Evolutionary conservation across 2,113 vertebrate species (phyloP).

Genomic region (Anguilla japonica): DNA sequence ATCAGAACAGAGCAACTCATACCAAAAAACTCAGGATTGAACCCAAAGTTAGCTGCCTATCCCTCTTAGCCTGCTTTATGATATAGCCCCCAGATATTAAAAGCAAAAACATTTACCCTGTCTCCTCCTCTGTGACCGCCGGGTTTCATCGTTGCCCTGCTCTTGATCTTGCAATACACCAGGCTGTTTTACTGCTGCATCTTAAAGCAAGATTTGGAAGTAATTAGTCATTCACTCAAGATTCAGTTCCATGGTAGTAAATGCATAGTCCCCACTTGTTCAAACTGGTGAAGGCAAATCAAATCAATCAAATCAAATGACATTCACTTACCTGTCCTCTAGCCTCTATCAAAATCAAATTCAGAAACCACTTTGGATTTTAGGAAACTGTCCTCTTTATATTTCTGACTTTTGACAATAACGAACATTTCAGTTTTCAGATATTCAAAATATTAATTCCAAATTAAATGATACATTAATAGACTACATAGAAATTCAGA

Average conservation of each 20-base stretch:
- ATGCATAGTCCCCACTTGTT: neutral
- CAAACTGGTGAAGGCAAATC: neutral
- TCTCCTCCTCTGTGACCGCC: conserved; percentile 78
- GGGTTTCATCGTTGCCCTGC: conserved; percentile 82
- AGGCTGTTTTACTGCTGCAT: conserved; percentile 57
- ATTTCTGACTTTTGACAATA: neutral
- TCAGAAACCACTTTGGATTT: too few species aligned
- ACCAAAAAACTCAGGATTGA: too few species aligned
- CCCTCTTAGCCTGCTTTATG: too few species aligned
- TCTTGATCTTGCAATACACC: conserved; percentile 63
- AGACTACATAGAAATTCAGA: too few species aligned
- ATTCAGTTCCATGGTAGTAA: neutral
- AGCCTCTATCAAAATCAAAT: neutral
- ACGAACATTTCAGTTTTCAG: too few species aligned
- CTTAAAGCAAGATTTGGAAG: conserved; percentile 49
- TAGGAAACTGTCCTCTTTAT: neutral
- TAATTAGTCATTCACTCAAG: conserved; percentile 25
- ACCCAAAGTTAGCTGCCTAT: too few species aligned
- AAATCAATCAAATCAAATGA: neutral
- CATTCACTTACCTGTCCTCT: neutral
- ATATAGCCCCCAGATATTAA: neutral
- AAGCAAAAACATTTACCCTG: conserved; percentile 70
- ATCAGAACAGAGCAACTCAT: too few species aligned
- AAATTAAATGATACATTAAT: too few species aligned
- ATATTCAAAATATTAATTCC: too few species aligned